These are phyloP conservation scores for Imbricaverruca yamaguchii DNA, from an alignment of 2,888 invertebrate genomes.

Conservation along the genomic window DNA sequence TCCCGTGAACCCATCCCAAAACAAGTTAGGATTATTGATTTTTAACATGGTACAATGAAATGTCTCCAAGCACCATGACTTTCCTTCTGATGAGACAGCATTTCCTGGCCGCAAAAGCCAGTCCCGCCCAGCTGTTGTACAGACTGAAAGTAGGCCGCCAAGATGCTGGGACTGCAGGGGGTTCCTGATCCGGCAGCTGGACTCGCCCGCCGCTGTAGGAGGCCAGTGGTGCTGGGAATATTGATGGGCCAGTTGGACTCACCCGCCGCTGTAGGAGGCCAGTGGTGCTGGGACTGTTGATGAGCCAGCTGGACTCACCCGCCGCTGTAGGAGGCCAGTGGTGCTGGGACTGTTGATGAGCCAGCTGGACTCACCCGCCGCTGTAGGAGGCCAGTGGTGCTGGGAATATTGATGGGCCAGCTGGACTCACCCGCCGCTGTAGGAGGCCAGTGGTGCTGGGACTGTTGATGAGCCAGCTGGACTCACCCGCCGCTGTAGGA, in stretches of 20 bases:
- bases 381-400: slow-evolving; percentile 96
- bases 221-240: too few species aligned
- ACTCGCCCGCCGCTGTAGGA: slow-evolving; percentile 87
- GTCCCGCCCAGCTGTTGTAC: too few species aligned
- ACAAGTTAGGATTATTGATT: too few species aligned
- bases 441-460: slow-evolving; percentile 98
- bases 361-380: slow-evolving; percentile 62
- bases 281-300: slow-evolving; percentile 96
- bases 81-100: too few species aligned
- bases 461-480: slow-evolving; percentile 52
- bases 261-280: slow-evolving; percentile 95
- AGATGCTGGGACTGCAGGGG: too few species aligned
- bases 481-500: slow-evolving; percentile 87
- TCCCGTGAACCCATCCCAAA: too few species aligned
- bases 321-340: slow-evolving; percentile 94
- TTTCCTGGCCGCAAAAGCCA: too few species aligned
- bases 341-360: slow-evolving; percentile 97
- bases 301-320: slow-evolving; percentile 57
- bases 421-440: slow-evolving; percentile 73
- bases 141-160: too few species aligned
- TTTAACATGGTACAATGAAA: too few species aligned
- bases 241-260: slow-evolving; percentile 39
- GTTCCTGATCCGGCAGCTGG: too few species aligned
- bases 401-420: too few species aligned
- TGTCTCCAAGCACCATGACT: too few species aligned